Evolutionary conservation across 1,140 invertebrate species (phyloP).

Genomic region (Zaprionus vittiger): DNA sequence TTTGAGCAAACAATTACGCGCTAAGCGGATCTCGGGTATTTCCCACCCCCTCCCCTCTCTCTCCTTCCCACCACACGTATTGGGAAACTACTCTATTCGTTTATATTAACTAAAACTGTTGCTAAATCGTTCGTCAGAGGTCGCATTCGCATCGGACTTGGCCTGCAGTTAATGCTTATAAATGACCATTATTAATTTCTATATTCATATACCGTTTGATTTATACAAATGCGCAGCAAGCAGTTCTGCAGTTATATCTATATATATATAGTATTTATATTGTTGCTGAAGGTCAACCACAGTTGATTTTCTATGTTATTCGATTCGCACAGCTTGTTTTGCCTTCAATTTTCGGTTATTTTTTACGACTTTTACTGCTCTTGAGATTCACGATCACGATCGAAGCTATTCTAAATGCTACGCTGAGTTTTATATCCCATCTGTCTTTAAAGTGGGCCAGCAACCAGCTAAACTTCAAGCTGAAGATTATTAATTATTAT

Average conservation of each 20-base stretch:
- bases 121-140: conserved; percentile 21
- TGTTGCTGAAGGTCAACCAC: conserved; percentile 21
- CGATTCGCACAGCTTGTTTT: conserved; percentile 41
- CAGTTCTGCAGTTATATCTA: conserved; percentile 21
- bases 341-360: conserved; percentile 26
- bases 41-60: background rate
- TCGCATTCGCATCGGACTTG: background rate
- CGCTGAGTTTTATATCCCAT: conserved; percentile 43
- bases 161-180: conserved; percentile 33
- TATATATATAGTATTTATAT: background rate
- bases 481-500: conserved; percentile 48
- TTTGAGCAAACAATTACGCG: conserved; percentile 47
- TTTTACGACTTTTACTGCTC: conserved; percentile 34
- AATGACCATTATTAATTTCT: conserved; percentile 33
- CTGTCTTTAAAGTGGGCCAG: conserved; percentile 57
- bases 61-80: background rate
- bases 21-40: conserved; percentile 60
- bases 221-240: background rate
- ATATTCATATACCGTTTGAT: conserved; percentile 12
- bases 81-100: conserved; percentile 7
- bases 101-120: conserved; percentile 21
- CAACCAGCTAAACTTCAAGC: conserved; percentile 11
- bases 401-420: conserved; percentile 60
- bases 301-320: conserved; percentile 41
- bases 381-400: conserved; percentile 65